A percentile compares a stretch with the other conserved stretches of the same genome.
These are phyloP conservation scores for Lagocephalus sceleratus DNA, from an alignment of 2,797 vertebrate genomes.

Conservation along the genomic window DNA sequence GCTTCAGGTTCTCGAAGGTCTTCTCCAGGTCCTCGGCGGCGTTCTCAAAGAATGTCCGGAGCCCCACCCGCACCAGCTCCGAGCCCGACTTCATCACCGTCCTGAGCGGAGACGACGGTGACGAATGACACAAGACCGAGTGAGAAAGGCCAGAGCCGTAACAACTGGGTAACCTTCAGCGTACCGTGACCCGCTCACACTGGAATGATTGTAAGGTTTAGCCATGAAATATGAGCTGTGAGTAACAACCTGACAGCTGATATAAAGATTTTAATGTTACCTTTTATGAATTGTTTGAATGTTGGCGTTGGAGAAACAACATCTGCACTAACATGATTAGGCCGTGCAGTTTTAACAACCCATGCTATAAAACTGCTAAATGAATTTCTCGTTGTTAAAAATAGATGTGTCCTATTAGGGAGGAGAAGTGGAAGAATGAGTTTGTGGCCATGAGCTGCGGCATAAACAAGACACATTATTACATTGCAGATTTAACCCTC, in stretches of 20 bases:
- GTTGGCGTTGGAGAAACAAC: slow-evolving; percentile 7
- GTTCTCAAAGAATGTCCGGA: slow-evolving; percentile 95
- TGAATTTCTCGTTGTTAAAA: slow-evolving; percentile 38
- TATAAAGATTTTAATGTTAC: background rate
- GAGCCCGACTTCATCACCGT: slow-evolving; percentile 98
- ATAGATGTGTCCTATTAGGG: slow-evolving; percentile 30
- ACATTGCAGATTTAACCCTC: slow-evolving; percentile 32
- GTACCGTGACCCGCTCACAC: slow-evolving; percentile 14
- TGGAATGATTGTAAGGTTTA: slow-evolving; percentile 32
- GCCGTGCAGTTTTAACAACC: slow-evolving; percentile 36
- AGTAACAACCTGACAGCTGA: slow-evolving; percentile 15
- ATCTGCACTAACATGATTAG: slow-evolving; percentile 51
- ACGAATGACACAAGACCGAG: slow-evolving; percentile 17
- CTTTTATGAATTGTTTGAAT: slow-evolving; percentile 21
- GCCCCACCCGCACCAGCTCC: slow-evolving; percentile 88
- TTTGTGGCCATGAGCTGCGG: slow-evolving; percentile 43
- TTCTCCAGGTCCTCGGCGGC: slow-evolving; percentile 94
- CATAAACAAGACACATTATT: slow-evolving; percentile 36
- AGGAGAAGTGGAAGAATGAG: slow-evolving; percentile 37
- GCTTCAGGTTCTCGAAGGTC: slow-evolving; percentile 95
- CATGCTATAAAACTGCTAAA: slow-evolving; percentile 40
- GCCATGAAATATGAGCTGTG: slow-evolving; percentile 33
- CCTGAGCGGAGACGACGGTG: slow-evolving; percentile 63
- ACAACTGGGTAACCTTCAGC: slow-evolving; percentile 12
- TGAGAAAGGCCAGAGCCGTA: slow-evolving; percentile 16